phyloP scores from a whole-genome alignment of 2,888 invertebrate genomes.

The Philaethria dido region DNA sequence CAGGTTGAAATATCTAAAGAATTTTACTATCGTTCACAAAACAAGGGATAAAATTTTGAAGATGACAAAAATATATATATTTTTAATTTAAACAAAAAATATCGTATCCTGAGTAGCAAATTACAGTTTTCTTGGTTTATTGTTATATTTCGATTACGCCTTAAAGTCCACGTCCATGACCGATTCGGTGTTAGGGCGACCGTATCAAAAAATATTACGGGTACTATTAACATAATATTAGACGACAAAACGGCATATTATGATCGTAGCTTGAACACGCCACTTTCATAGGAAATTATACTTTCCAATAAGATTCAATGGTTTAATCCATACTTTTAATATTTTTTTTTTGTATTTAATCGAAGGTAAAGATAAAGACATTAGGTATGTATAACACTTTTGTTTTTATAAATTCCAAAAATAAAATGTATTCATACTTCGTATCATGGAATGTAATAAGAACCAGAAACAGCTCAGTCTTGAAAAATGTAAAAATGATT shows the following conservation, averaged over 20 bases:
- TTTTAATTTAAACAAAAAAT: background rate
- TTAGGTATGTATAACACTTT: too few relatives aligned
- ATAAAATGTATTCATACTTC: too few relatives aligned
- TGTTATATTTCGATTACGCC: slow-evolving; percentile 29
- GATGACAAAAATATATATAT: background rate
- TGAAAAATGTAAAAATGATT: too few relatives aligned
- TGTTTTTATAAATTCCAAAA: too few relatives aligned
- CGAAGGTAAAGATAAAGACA: too few relatives aligned
- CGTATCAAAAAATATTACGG: slow-evolving; percentile 78
- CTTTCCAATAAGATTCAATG: slow-evolving; percentile 27
- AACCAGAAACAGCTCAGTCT: too few relatives aligned
- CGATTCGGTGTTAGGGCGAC: slow-evolving; percentile 50
- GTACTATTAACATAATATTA: slow-evolving; percentile 76
- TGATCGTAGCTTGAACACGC: slow-evolving; percentile 45
- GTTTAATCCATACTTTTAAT: slow-evolving; percentile 31
- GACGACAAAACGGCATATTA: slow-evolving; percentile 77
- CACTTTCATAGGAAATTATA: slow-evolving; percentile 32
- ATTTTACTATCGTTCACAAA: too few relatives aligned
- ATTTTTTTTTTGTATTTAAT: slow-evolving; percentile 15
- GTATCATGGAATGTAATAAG: too few relatives aligned
- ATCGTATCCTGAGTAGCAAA: background rate
- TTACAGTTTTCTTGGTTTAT: slow-evolving; percentile 4
- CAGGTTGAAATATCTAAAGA: too few relatives aligned
- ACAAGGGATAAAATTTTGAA: too few relatives aligned
- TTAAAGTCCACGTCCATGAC: slow-evolving; percentile 44